A percentile compares a stretch with the other conserved stretches of the same genome.
These are phyloP conservation scores for Gastrophysa polygoni DNA, from an alignment of 2,888 invertebrate genomes.

Conservation along the genomic window DNA sequence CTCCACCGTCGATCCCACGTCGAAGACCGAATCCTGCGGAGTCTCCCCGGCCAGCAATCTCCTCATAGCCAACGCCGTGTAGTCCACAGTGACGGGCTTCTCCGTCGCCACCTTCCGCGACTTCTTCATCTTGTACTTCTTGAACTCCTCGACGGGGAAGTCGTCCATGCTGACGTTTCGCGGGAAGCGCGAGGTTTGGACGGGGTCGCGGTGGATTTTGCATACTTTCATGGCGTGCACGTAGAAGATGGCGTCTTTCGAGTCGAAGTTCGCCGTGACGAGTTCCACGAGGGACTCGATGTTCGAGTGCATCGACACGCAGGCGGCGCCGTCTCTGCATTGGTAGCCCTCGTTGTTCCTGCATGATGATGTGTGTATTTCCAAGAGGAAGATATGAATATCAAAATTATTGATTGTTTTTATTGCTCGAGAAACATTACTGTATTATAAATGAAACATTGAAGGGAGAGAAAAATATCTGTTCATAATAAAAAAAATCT, in stretches of 20 bases:
- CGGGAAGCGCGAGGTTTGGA: conserved; percentile 45
- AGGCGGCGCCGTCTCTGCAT: conserved; percentile 63
- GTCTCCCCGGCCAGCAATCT: conserved; percentile 46
- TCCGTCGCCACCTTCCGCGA: conserved; percentile 49
- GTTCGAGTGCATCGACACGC: conserved; percentile 68
- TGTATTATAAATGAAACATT: too few species aligned
- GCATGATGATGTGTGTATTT: too few species aligned
- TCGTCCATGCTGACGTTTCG: conserved; percentile 50
- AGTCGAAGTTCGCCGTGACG: conserved; percentile 62
- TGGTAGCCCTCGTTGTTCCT: conserved; percentile 63
- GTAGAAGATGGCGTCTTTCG: conserved; percentile 60
- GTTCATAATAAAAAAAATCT: too few species aligned
- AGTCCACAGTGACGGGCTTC: conserved; percentile 50
- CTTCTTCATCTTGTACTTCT: conserved; percentile 47
- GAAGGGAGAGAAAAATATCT: too few species aligned
- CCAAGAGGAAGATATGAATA: too few species aligned
- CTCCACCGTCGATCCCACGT: conserved; percentile 51
- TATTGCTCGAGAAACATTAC: too few species aligned
- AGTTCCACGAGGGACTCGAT: conserved; percentile 64
- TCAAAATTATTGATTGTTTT: too few species aligned
- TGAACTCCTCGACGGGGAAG: conserved; percentile 43
- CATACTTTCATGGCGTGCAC: conserved; percentile 68
- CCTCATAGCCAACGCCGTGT: conserved; percentile 46
- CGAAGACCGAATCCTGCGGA: conserved; percentile 46
- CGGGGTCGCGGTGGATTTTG: conserved; percentile 59